Evolutionary conservation across 2,797 vertebrate species (phyloP).

Genomic region (Spatula versicolor): DNA sequence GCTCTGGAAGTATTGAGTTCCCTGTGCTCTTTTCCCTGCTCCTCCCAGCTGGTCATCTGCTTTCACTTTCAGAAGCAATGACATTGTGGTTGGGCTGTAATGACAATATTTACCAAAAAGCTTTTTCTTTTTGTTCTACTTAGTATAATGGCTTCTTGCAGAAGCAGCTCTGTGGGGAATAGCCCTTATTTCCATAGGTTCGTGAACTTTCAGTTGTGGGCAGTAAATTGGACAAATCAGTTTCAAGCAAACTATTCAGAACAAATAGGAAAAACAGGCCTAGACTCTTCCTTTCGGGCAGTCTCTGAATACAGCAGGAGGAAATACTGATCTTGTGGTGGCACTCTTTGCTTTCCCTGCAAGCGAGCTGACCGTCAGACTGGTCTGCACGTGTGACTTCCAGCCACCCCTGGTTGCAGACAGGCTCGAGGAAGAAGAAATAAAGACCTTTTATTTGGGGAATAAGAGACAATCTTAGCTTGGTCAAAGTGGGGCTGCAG

Average conservation of each 20-base stretch:
- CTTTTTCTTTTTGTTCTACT: background rate
- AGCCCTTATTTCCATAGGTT: background rate
- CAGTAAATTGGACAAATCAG: accelerated
- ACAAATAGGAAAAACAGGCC: background rate
- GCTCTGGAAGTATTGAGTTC: background rate
- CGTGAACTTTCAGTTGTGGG: background rate
- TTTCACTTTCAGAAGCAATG: background rate
- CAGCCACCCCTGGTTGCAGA: background rate
- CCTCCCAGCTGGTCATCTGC: background rate
- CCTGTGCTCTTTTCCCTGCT: background rate
- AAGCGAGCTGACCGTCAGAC: background rate
- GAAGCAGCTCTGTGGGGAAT: background rate
- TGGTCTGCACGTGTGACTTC: accelerated
- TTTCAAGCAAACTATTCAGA: background rate
- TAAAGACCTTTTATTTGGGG: background rate
- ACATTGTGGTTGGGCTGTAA: background rate
- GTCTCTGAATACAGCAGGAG: background rate
- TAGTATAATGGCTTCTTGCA: background rate
- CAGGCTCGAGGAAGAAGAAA: accelerated
- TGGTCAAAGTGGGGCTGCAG: background rate
- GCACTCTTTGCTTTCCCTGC: background rate
- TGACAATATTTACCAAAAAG: background rate
- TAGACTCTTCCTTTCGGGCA: background rate
- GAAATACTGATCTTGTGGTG: accelerated
- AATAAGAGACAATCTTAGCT: background rate